Conservation (phyloP, 2,888 invertebrate species). For the Ophion ellenae region DNA sequence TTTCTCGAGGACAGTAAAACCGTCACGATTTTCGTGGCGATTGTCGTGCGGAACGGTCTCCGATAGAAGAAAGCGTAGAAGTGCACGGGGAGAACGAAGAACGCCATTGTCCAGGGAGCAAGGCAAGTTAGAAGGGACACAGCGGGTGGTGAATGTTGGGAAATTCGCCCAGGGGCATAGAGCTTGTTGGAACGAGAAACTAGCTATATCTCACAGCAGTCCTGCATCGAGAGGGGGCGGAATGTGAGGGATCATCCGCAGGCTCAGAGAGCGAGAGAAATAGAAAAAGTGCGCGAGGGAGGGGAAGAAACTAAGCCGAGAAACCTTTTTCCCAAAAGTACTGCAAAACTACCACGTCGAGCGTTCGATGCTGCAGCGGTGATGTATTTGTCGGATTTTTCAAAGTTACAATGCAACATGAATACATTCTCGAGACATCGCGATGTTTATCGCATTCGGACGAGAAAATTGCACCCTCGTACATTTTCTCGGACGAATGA, state of each 20-base stretch:
- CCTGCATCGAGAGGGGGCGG: conserved; percentile 49
- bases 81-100: conserved; percentile 41
- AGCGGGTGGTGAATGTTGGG: conserved; percentile 78
- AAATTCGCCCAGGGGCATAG: conserved; percentile 73
- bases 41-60: conserved; percentile 67
- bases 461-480: conserved; percentile 11
- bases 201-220: conserved; percentile 37
- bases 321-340: conserved; percentile 46
- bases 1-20: conserved; percentile 78
- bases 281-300: conserved; percentile 2
- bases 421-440: not conserved
- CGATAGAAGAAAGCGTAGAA: conserved; percentile 49
- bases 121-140: conserved; percentile 71
- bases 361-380: conserved; percentile 11
- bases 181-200: conserved; percentile 49
- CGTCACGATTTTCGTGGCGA: conserved; percentile 72
- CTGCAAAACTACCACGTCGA: conserved; percentile 47
- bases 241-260: conserved; percentile 21
- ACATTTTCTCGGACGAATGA: conserved; percentile 1
- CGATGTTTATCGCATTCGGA: not conserved
- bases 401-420: conserved; percentile 21
- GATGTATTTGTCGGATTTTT: conserved; percentile 34
- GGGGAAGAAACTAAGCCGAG: conserved; percentile 50
- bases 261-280: conserved; percentile 8
- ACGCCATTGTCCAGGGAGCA: conserved; percentile 74